These are phyloP conservation scores for Gymnocypris eckloni DNA, from an alignment of 2,797 vertebrate species.

Conservation along the genomic window DNA sequence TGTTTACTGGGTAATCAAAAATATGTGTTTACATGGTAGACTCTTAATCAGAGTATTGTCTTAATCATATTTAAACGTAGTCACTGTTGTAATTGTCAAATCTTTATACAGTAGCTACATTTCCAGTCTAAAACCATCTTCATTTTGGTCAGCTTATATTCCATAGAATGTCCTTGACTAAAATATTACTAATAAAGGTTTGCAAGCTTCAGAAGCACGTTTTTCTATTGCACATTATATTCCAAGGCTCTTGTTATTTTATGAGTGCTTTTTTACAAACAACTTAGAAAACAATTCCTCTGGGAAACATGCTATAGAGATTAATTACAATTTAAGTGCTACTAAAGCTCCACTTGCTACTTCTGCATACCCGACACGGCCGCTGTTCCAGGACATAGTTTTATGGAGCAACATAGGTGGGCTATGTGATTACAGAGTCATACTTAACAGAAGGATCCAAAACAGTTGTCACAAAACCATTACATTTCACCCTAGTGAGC, in stretches of 20 bases:
- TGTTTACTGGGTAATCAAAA: no score
- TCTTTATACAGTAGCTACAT: background rate
- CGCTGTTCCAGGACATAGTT: background rate
- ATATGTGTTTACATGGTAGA: no score
- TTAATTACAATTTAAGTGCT: background rate
- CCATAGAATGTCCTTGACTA: background rate
- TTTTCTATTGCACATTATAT: background rate
- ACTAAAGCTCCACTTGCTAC: background rate
- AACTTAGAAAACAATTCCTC: background rate
- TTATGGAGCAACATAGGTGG: constrained; percentile 1
- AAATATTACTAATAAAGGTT: background rate
- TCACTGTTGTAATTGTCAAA: background rate
- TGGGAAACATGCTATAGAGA: constrained; percentile 1
- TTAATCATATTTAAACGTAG: no score
- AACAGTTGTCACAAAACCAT: background rate
- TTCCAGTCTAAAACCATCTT: background rate
- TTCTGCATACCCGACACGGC: background rate
- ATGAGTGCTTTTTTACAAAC: background rate
- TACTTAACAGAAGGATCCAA: constrained; percentile 14
- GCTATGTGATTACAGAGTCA: background rate
- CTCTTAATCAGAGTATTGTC: no score
- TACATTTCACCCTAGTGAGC: background rate
- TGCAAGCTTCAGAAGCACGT: background rate
- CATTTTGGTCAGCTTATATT: background rate
- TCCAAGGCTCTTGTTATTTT: background rate